phyloP scores from a whole-genome alignment of 2,113 vertebrate genomes.

The Gallinago jamesoni region DNA sequence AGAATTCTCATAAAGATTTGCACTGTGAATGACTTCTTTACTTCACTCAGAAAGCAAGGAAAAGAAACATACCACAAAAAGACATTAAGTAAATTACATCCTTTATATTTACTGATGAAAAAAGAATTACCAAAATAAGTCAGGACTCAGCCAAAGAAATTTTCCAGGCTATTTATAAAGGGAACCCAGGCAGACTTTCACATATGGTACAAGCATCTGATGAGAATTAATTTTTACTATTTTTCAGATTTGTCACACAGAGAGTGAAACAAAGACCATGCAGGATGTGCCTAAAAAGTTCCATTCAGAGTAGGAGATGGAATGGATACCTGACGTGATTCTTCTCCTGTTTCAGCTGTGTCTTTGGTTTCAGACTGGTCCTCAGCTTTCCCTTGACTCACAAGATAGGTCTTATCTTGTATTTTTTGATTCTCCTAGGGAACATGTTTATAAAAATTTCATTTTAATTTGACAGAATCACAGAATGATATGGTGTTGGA shows the following conservation, averaged over 20 bases:
- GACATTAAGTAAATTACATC: background rate
- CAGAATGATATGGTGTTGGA: too few species aligned
- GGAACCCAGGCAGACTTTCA: background rate
- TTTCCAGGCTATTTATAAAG: background rate
- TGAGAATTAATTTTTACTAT: background rate
- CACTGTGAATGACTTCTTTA: background rate
- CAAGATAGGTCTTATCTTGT: constrained; percentile 73
- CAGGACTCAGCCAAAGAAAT: background rate
- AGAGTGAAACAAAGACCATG: background rate
- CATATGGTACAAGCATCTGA: background rate
- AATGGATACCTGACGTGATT: constrained; percentile 67
- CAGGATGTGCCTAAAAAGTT: background rate
- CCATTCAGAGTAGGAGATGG: background rate
- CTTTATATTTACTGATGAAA: background rate
- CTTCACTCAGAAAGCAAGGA: background rate
- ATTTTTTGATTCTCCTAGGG: constrained; percentile 63
- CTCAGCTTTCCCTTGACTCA: constrained; percentile 67
- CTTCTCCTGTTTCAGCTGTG: background rate
- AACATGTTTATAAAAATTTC: background rate
- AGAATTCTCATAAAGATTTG: background rate
- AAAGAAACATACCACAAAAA: background rate
- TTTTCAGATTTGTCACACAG: background rate
- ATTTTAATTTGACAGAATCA: background rate
- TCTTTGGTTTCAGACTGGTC: background rate
- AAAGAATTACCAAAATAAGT: background rate